These are phyloP conservation scores for Tretioscincus oriximinensis DNA, from an alignment of 2,113 vertebrate genomes.

Conservation along the genomic window DNA sequence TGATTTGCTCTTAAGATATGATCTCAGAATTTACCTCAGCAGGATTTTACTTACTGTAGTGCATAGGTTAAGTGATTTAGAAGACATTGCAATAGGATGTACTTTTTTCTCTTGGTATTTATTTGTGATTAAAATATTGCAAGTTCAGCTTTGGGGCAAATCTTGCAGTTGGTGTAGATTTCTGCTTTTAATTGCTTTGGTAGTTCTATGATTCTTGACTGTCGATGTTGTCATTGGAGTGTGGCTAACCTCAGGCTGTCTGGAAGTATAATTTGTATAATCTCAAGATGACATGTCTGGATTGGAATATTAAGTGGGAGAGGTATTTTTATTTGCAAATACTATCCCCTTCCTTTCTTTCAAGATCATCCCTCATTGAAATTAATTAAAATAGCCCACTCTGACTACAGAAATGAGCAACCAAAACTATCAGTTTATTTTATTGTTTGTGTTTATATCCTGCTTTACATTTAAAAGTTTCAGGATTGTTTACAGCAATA, in stretches of 20 bases:
- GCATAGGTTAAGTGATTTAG: background rate
- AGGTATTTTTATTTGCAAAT: background rate
- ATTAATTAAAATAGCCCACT: background rate
- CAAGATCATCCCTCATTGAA: no score
- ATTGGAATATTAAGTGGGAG: background rate
- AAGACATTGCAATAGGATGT: background rate
- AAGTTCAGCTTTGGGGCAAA: background rate
- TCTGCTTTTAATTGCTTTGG: background rate
- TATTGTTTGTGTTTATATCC: background rate
- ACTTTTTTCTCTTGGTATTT: background rate
- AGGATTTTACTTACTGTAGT: no score
- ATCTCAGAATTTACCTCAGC: background rate
- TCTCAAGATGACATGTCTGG: background rate
- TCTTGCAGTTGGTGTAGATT: background rate
- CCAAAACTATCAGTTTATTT: background rate
- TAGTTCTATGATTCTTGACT: background rate
- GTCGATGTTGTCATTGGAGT: background rate
- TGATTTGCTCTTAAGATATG: background rate
- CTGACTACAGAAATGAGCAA: background rate
- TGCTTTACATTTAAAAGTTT: no score
- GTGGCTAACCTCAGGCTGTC: slow-evolving; percentile 6
- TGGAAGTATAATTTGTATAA: slow-evolving; percentile 9
- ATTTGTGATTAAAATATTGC: background rate
- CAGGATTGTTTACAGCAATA: no score
- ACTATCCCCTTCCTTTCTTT: background rate